Evolutionary conservation across 2,113 vertebrate genomes (phyloP), one percentile per base, ranked within the genome.

Genomic region (Barbus barbus): DNA sequence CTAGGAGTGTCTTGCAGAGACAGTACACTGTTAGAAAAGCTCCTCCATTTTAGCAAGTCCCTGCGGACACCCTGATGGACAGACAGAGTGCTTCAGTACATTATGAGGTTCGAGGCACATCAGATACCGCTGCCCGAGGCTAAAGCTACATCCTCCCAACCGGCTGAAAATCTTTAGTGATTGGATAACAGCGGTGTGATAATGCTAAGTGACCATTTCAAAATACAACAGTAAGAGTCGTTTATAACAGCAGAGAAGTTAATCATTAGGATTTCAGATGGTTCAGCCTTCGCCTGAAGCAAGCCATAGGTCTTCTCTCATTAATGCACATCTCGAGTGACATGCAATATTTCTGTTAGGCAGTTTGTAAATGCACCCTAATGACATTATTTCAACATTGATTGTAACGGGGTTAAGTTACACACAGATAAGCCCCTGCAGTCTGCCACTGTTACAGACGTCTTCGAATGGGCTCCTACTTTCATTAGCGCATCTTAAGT

Each of bases 371-470:
- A 88, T 86, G 85, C 79, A 79, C 67, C 44, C 80, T 84, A 82
- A 81, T 87, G 85, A 87, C 80, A 86, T 89, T 87, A 83, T 65
- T 81, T 87, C 75, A 86, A 71, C 89, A 86, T 69, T 83, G 86
- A 87, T 82, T 82, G 13, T 41, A 69, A 69, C n/a, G 65, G 81
- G 69, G 79, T 84, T 86, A 24, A 73, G 81, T 89, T 89, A 86
- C 86, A 31, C 41, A 22, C 48, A 56, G 63, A 77, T 65, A 67
- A 60, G 36, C 67, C 63, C 13, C 24, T 44, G 56, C 26, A 51
- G 72, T 58, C 51, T 58, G 75, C 31, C 12, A 7, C 20, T 4
- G 9, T 33, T 76, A 20, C 51, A 78, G 14, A 33, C 31, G 2
- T 78, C 75, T 48, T 48, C 26, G 18, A 69, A 69, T 33, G 79